phyloP scores from a whole-genome alignment of 2,113 vertebrate genomes.

The Setophaga kirtlandii region DNA sequence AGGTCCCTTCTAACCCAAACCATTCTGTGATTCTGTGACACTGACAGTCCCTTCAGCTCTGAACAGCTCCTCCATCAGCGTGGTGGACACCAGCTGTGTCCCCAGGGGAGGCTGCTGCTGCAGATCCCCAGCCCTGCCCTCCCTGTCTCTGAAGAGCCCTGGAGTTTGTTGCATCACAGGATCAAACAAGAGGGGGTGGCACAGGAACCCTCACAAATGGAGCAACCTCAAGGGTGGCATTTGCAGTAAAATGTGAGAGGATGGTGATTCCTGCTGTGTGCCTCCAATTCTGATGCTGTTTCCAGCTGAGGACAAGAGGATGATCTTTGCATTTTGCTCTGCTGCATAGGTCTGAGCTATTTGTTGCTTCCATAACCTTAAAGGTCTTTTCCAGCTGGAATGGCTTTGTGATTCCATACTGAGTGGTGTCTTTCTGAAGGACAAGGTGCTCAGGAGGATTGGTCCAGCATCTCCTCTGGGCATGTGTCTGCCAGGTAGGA shows the following conservation, averaged over 20 bases:
- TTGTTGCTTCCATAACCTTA: background rate
- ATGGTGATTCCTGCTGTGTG: background rate
- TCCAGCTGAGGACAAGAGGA: background rate
- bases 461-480: background rate
- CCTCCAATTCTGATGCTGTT: background rate
- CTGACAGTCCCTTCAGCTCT: background rate
- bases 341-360: background rate
- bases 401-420: background rate
- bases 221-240: background rate
- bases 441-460: background rate
- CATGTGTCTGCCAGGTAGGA: background rate
- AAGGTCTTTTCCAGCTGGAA: background rate
- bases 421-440: background rate
- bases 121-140: background rate
- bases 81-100: no score
- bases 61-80: background rate
- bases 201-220: background rate
- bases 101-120: background rate
- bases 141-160: background rate
- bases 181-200: background rate
- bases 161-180: background rate
- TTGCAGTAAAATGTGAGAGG: background rate
- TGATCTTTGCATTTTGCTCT: background rate
- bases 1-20: background rate
- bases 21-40: background rate